A percentile compares a stretch with the other conserved stretches of the same genome.
Evolutionary conservation across 2,113 vertebrate species (phyloP).

Genomic region (Cisticola juncidis): DNA sequence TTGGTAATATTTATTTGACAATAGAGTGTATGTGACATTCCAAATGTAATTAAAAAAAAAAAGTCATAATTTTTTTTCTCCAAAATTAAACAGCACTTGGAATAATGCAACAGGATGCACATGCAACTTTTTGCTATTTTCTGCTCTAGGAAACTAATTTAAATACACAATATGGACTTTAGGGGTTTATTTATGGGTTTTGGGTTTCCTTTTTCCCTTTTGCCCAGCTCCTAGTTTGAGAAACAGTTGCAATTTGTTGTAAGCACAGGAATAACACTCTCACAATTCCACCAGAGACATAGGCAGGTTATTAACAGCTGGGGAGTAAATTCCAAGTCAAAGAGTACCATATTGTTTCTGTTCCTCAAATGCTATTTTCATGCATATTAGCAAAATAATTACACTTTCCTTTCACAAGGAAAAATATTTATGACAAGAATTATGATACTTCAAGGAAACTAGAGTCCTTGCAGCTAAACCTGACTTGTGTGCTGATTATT

Average conservation of each 20-base stretch:
- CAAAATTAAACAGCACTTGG: background rate
- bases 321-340: conserved; percentile 29
- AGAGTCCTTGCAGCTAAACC: background rate
- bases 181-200: background rate
- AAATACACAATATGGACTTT: background rate
- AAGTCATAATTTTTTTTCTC: background rate
- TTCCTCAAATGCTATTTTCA: background rate
- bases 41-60: background rate
- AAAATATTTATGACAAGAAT: background rate
- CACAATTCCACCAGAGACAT: background rate
- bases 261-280: background rate
- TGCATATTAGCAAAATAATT: conserved; percentile 31
- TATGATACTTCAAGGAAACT: background rate
- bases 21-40: background rate
- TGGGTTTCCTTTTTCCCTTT: background rate
- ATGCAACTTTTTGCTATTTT: background rate
- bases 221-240: background rate
- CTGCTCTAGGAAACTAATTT: background rate
- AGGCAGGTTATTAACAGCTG: conserved; percentile 15
- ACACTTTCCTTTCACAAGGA: background rate
- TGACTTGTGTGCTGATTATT: background rate
- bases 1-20: background rate
- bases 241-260: background rate
- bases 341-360: background rate
- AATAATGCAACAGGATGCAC: background rate